Base-by-base conservation (phyloP, 2,113 vertebrate genomes). In the Psittacula cyanocephala region DNA sequence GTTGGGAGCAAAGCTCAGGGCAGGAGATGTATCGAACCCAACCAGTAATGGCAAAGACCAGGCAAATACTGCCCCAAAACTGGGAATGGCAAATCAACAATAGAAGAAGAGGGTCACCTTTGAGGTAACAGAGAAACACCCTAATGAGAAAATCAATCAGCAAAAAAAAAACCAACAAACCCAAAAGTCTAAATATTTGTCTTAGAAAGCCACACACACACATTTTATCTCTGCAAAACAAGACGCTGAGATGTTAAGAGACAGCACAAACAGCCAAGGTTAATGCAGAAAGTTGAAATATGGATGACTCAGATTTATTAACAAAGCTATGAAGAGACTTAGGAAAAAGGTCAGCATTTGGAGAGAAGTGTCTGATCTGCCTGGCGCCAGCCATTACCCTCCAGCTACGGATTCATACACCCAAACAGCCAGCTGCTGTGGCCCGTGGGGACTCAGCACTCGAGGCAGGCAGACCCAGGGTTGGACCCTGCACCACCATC, bases 231-330 rank as follows among this genome's bases (percentile, higher is more conserved):
- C 67, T 52, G 59, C 1, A 0, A 90, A 95, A 91, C 75, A 94
- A 89, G 75, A 84, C 2, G 10, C 29, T 3, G 17, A 64, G 85
- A 94, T 88, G 75, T 53, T 91, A 68, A 80, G 70, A 94, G 81
- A 82, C 33, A 17, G 78, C 63, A 88, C 88, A 80, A 93, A 85
- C 75, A 94, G 85, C 81, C 85, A 88, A 88, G 71, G 43, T 88
- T 72, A 81, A 88, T 4, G 41, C 27, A 31, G 68, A 79, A 89
- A 50, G 64, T 8, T 93, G 84, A 91, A 93, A 91, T 52, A 86
- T 10, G 68, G 75, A 88, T 93, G 90, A 94, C 79, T 96, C 88
- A 93, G 78, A 80, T 91, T 89, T 89, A 91, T 76, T 91, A 96
- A 96, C 52, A 72, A 76, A 74, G 25, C 55, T 74, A 83, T 31